phyloP scores from a whole-genome alignment of 2,797 vertebrate genomes.

The Myripristis jacobus region DNA sequence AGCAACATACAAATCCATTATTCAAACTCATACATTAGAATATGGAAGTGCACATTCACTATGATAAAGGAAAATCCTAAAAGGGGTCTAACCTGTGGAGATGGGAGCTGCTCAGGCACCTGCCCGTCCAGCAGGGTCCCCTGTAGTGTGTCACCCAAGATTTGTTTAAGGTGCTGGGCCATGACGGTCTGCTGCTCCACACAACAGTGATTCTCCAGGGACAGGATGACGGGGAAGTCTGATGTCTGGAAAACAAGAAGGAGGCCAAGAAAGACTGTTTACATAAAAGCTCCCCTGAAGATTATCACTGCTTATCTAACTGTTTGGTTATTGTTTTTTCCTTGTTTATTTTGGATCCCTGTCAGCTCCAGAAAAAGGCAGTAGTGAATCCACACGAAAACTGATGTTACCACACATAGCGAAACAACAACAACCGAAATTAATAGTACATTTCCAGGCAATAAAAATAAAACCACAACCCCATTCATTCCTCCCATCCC shows the following conservation, averaged over 20 bases:
- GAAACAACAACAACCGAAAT: no score
- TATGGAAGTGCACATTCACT: no score
- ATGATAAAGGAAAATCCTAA: background rate
- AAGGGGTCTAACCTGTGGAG: slow-evolving; percentile 86
- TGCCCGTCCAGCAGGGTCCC: slow-evolving; percentile 80
- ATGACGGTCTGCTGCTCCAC: slow-evolving; percentile 91
- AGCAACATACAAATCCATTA: no score
- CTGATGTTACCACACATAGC: no score
- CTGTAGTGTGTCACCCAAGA: slow-evolving; percentile 89
- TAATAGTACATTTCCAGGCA: no score
- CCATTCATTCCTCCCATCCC: no score
- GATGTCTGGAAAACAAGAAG: slow-evolving; percentile 82
- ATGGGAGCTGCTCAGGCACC: slow-evolving; percentile 84
- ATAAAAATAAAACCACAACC: no score
- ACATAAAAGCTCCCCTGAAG: background rate
- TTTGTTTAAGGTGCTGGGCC: slow-evolving; percentile 86
- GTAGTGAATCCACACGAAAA: background rate
- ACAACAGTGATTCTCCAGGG: slow-evolving; percentile 95
- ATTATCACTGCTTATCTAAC: background rate
- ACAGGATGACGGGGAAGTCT: slow-evolving; percentile 92
- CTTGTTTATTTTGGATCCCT: no score
- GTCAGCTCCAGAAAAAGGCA: background rate
- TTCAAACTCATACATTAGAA: no score
- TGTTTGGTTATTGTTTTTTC: background rate
- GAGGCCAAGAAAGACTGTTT: background rate